Base-by-base conservation (phyloP, 2,113 vertebrate species). In the Podarcis muralis region DNA sequence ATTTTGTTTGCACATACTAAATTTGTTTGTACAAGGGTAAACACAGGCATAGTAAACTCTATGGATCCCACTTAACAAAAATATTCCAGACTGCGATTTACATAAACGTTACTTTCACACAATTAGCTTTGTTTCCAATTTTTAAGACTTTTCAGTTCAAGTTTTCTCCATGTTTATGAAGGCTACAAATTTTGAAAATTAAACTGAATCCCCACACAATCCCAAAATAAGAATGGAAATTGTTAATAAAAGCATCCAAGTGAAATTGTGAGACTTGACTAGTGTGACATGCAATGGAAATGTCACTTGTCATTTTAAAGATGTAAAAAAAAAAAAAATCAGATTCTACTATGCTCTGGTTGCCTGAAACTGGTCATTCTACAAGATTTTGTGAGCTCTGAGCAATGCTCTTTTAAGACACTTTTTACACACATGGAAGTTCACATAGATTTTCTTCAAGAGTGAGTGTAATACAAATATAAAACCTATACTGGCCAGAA, bases 1-100 rank as follows among this genome's bases (percentile, higher is more conserved):
- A 18, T 86, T 71, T 76, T 81, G 74, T 43, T 83, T 84, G 15
- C 30, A 88, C 32, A 87, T 32, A 59, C 23, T 81, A 62, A 85
- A 68, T 90, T 75, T 59, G 74, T 62, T 53, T 65, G 82, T 4
- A 5, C n/a, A 53, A 71, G 88, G 12, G 65, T 1, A 83, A 85
- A 83, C 69, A 62, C 53, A 43, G n/a, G 37, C 37, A 80, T 30
- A 87, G 12, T 15, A 18, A 74, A 91, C 90, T 91, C 1, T 23
- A 32, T 78, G 20, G 20, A 32, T 71, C 48, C 65, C 30, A 80
- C 23, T 37, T 62, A 30, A 57, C 48, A 25, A 23, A 84, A 84
- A 30, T 37, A 57, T 72, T 81, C n/a, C 23, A 71, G 25, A 48
- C 22, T 23, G 12, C 8, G 72, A 13, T 43, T 66, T 20, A 6